phyloP scores from a whole-genome alignment of 1,140 invertebrate genomes.

The Tetraneura akinire region DNA sequence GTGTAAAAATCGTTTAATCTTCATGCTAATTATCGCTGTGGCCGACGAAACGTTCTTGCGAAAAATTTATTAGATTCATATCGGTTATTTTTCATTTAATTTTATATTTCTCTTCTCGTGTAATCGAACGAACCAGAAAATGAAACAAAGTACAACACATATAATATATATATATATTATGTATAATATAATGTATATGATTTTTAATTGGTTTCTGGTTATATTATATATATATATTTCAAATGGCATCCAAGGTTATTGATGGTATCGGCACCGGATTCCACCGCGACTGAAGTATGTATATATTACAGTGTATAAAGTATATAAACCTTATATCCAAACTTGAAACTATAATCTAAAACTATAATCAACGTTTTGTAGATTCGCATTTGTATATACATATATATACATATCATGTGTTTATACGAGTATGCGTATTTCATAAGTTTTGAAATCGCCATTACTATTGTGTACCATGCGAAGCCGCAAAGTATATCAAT shows the following conservation, averaged over 20 bases:
- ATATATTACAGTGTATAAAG: background rate
- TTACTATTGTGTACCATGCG: background rate
- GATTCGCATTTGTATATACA: conserved; percentile 22
- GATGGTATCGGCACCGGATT: conserved; percentile 42
- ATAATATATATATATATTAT: too few relatives aligned
- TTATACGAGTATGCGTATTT: too few relatives aligned
- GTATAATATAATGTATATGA: conserved; percentile 3
- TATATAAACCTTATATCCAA: background rate
- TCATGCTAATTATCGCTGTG: background rate
- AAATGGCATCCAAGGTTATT: conserved; percentile 36
- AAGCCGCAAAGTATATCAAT: background rate
- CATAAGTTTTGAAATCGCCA: background rate
- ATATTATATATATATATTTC: background rate
- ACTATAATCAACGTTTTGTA: conserved; percentile 11
- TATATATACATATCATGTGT: background rate
- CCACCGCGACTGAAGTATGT: conserved; percentile 23
- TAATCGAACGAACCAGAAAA: background rate
- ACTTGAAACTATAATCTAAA: background rate
- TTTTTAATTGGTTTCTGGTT: conserved; percentile 50
- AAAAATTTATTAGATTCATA: background rate
- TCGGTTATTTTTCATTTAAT: background rate
- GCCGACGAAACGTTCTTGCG: background rate
- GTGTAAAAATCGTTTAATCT: conserved; percentile 11
- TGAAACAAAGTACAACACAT: background rate
- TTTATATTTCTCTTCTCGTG: background rate